phyloP scores from a whole-genome alignment of 1,140 invertebrate genomes.

The Aphidius gifuensis region DNA sequence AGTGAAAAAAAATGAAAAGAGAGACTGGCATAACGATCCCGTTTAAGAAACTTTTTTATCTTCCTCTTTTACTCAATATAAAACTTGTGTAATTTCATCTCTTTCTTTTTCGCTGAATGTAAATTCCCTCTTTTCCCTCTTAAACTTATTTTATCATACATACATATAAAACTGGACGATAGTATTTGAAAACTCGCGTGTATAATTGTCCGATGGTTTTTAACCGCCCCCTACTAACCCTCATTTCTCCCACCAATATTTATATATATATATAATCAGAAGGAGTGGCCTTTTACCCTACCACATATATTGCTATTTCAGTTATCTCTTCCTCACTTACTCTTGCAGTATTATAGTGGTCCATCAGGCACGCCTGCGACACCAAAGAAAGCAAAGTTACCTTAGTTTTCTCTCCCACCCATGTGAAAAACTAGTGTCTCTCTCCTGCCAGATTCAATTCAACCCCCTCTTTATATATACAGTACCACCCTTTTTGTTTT shows the following conservation, averaged over 20 bases:
- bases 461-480: conserved; percentile 19
- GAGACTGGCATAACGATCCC: conserved; percentile 52
- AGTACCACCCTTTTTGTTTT: too few species aligned
- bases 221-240: conserved; percentile 3
- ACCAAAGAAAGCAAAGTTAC: not conserved
- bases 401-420: conserved; percentile 15
- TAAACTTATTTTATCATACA: not conserved
- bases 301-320: too few species aligned
- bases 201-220: conserved; percentile 22
- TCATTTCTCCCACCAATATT: conserved; percentile 22
- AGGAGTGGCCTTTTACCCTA: conserved; percentile 37
- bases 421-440: conserved; percentile 18
- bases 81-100: conserved; percentile 7
- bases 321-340: conserved; percentile 16
- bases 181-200: conserved; percentile 22
- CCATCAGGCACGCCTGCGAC: conserved; percentile 19
- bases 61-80: conserved; percentile 20
- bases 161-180: not conserved
- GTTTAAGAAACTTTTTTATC: conserved; percentile 46
- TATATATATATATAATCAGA: conserved; percentile 10
- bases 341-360: conserved; percentile 2
- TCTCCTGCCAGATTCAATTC: conserved; percentile 11
- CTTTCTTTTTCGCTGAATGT: not conserved
- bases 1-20: conserved; percentile 30
- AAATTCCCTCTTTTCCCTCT: conserved; percentile 20